Percentiles rank a stretch among this genome's conserved stretches.
phyloP scores from a whole-genome alignment of 92 coral and sea anemone species.

The Phenganax marumi region DNA sequence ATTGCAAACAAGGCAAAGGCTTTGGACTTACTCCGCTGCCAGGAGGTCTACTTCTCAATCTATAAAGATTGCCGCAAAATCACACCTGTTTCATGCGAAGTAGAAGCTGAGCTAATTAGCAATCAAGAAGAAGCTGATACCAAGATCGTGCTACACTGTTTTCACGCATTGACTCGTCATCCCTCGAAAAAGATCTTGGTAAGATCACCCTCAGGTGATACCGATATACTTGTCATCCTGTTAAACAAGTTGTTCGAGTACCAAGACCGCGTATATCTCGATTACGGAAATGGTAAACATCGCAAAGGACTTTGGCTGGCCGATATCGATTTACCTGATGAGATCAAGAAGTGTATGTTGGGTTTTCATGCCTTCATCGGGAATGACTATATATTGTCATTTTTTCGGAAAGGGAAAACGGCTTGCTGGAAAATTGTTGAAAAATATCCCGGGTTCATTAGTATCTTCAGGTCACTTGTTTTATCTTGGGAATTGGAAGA shows the following conservation, averaged over 20 bases:
- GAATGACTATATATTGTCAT: conserved; percentile 32
- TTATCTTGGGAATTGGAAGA: conserved; percentile 10
- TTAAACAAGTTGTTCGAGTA: background rate
- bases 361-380: conserved; percentile 39
- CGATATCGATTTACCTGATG: background rate
- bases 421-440: conserved; percentile 10
- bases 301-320: conserved; percentile 8
- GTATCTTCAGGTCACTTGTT: conserved; percentile 7
- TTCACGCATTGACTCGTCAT: conserved; percentile 15
- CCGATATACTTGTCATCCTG: conserved; percentile 5
- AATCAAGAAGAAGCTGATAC: conserved; percentile 25
- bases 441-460: background rate
- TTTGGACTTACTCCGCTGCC: background rate
- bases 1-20: conserved; percentile 13
- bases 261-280: background rate
- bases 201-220: conserved; percentile 12
- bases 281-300: background rate
- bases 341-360: background rate
- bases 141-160: conserved; percentile 14
- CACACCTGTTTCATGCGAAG: background rate
- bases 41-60: no score
- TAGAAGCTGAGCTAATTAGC: conserved; percentile 12
- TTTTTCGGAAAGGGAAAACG: conserved; percentile 30
- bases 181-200: background rate
- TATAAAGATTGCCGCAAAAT: background rate